A percentile compares a stretch with the other conserved stretches of the same genome.
Evolutionary conservation across 2,888 invertebrate genomes (phyloP).

Genomic region (Glomeris marginata): DNA sequence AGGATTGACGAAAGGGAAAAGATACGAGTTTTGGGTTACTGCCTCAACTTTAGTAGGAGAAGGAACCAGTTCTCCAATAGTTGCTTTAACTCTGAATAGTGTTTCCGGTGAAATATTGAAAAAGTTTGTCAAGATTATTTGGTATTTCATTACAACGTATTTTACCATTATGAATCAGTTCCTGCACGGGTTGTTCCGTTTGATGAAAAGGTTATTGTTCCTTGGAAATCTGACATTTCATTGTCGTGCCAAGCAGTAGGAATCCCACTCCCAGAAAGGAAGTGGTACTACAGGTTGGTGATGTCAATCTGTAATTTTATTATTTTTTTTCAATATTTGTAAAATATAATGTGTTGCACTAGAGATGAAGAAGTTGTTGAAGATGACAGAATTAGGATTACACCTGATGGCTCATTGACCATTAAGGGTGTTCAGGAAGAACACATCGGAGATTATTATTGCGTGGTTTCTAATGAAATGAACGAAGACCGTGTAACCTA

Average conservation of each 20-base stretch:
- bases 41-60: slow-evolving; percentile 16
- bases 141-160: too few species aligned
- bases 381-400: slow-evolving; percentile 60
- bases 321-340: too few species aligned
- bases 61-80: slow-evolving; percentile 37
- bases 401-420: slow-evolving; percentile 80
- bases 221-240: slow-evolving; percentile 64
- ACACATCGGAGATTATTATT: slow-evolving; percentile 88
- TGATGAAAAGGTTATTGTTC: slow-evolving; percentile 33
- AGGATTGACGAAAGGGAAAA: slow-evolving; percentile 60
- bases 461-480: slow-evolving; percentile 80
- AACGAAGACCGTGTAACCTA: slow-evolving; percentile 86
- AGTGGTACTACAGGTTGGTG: slow-evolving; percentile 40
- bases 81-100: too few species aligned
- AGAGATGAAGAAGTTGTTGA: neutral
- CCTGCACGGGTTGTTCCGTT: slow-evolving; percentile 86
- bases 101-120: too few species aligned
- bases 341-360: too few species aligned
- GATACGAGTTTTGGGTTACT: slow-evolving; percentile 25
- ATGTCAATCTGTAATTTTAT: too few species aligned
- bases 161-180: slow-evolving; percentile 36
- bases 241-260: slow-evolving; percentile 84
- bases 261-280: slow-evolving; percentile 74
- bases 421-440: slow-evolving; percentile 74
- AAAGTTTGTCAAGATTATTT: too few species aligned